A percentile compares a stretch with the other conserved stretches of the same genome.
Evolutionary conservation across 2,888 invertebrate species (phyloP).

Genomic region (Chouioia cunea): DNA sequence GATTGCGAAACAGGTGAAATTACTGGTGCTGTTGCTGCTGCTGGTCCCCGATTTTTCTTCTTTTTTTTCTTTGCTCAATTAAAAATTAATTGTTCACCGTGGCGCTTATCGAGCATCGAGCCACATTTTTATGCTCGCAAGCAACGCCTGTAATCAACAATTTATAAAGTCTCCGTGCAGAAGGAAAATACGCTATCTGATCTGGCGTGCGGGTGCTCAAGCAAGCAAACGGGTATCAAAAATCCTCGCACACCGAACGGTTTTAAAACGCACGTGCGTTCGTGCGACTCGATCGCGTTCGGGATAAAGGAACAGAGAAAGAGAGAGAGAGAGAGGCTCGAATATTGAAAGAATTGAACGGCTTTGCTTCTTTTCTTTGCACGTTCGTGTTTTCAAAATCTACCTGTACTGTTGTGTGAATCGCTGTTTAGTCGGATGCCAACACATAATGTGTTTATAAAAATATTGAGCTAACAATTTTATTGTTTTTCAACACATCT

Average conservation of each 20-base stretch:
- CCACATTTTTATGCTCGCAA: conserved; percentile 23
- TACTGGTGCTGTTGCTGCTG: background rate
- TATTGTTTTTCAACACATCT: no score
- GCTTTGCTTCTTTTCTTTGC: no score
- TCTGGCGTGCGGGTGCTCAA: conserved; percentile 18
- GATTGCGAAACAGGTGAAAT: no score
- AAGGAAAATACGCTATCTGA: conserved; percentile 17
- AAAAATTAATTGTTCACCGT: background rate
- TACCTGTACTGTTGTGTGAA: no score
- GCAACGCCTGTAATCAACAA: conserved; percentile 33
- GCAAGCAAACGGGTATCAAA: conserved; percentile 20
- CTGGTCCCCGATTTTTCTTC: background rate
- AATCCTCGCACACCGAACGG: conserved; percentile 2
- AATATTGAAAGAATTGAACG: conserved; percentile 12
- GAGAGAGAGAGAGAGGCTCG: background rate
- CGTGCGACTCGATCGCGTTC: conserved; percentile 3
- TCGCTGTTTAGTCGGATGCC: no score
- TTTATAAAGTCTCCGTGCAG: conserved; percentile 30
- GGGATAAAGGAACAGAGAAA: background rate
- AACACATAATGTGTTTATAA: no score
- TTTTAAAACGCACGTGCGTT: background rate
- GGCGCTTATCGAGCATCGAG: conserved; percentile 37
- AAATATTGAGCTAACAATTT: no score
- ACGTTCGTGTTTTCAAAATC: no score
- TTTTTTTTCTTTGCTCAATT: background rate